phyloP scores from a whole-genome alignment of 2,888 invertebrate species.

The Melangyna quadrimaculata region DNA sequence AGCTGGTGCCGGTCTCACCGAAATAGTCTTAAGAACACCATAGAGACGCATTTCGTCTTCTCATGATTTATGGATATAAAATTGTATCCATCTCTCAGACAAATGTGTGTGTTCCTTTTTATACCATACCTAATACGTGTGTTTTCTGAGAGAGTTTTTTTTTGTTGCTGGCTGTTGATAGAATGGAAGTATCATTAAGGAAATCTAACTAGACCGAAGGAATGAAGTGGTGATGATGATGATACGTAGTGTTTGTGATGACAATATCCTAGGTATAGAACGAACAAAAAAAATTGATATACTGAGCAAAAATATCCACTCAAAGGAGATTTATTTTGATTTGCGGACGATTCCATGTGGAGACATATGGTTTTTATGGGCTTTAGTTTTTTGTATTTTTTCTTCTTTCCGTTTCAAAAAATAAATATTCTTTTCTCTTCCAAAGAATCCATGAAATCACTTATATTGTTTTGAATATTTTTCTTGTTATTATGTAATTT shows the following conservation, averaged over 20 bases:
- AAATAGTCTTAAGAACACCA: not conserved
- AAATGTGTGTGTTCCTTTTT: not conserved
- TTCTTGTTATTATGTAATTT: not conserved
- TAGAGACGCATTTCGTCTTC: not conserved
- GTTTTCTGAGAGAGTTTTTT: not conserved
- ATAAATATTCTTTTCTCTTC: not conserved
- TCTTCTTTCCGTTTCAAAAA: not conserved
- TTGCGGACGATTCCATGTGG: constrained; percentile 15
- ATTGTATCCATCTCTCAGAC: not conserved
- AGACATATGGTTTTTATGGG: constrained; percentile 1
- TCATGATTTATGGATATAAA: constrained; percentile 2
- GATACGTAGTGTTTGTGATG: not conserved
- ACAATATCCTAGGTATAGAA: not conserved
- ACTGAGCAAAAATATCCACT: constrained; percentile 11
- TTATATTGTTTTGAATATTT: not conserved
- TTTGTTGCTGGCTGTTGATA: not conserved
- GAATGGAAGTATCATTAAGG: constrained; percentile 1
- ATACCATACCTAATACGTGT: not conserved
- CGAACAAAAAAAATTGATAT: constrained; percentile 8
- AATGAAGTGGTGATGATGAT: constrained; percentile 8
- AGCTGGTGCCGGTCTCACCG: no score
- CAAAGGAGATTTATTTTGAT: constrained; percentile 26
- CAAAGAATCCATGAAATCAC: not conserved
- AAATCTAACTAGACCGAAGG: not conserved
- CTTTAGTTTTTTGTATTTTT: not conserved